Evolutionary conservation across 2,888 invertebrate species (phyloP).

Genomic region (Sarcophaga carnaria): DNA sequence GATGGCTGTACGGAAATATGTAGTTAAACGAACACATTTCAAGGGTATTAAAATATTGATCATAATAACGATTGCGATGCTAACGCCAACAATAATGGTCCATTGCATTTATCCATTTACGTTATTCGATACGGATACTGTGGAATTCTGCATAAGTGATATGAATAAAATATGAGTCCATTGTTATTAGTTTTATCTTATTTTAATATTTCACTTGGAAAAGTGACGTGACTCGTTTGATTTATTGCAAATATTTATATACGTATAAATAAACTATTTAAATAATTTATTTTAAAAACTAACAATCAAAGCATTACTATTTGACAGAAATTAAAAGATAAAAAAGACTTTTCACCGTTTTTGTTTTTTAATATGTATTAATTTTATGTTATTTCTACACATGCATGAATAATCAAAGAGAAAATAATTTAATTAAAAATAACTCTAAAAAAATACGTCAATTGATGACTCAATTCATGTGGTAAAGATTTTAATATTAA

Average conservation of each 20-base stretch:
- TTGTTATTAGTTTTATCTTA: background rate
- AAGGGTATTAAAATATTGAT: slow-evolving; percentile 22
- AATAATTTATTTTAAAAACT: too few relatives aligned
- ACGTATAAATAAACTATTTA: too few relatives aligned
- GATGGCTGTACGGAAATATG: background rate
- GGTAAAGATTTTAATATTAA: background rate
- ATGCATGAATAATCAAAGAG: slow-evolving; percentile 6
- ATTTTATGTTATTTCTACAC: background rate
- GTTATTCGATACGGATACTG: background rate
- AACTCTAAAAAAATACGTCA: slow-evolving; percentile 10
- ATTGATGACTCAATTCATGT: slow-evolving; percentile 27
- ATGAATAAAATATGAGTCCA: background rate
- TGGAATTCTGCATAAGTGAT: background rate
- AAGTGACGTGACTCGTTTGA: too few relatives aligned
- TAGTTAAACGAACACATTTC: background rate
- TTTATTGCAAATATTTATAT: too few relatives aligned
- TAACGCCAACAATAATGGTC: background rate
- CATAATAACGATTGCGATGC: slow-evolving; percentile 4
- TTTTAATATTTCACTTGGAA: too few relatives aligned
- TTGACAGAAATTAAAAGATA: too few relatives aligned
- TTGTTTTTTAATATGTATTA: too few relatives aligned
- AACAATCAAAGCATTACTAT: too few relatives aligned
- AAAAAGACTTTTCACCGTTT: too few relatives aligned
- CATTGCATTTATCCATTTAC: background rate
- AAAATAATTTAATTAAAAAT: background rate